These are phyloP conservation scores for Spinus olivaceus DNA, from an alignment of 2,797 vertebrate species.

Conservation along the genomic window DNA sequence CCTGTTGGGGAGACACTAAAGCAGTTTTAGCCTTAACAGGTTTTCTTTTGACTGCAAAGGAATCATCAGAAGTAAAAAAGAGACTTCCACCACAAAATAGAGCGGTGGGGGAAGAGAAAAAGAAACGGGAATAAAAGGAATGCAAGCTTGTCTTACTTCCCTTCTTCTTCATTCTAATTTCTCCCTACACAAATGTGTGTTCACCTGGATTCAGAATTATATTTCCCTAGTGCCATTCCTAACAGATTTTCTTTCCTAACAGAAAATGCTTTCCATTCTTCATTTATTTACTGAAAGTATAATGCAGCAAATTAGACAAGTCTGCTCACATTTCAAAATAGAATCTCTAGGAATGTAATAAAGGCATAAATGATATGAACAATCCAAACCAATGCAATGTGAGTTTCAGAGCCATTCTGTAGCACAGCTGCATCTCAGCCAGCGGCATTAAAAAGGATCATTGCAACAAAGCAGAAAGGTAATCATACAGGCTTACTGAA, in stretches of 20 bases:
- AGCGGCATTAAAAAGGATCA: not conserved
- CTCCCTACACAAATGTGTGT: rapidly evolving
- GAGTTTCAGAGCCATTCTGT: not conserved
- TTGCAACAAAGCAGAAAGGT: not conserved
- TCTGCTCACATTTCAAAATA: not conserved
- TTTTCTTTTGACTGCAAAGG: too few species aligned
- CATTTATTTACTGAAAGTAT: not conserved
- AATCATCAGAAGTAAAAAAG: too few species aligned
- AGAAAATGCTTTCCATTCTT: not conserved
- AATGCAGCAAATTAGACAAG: not conserved
- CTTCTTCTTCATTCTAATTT: not conserved
- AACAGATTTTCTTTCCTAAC: not conserved
- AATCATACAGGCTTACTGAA: not conserved
- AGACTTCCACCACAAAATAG: not conserved
- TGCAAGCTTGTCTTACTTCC: not conserved
- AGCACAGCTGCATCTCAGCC: not conserved
- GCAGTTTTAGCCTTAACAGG: too few species aligned
- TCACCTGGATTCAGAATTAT: not conserved
- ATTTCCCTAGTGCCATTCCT: not conserved
- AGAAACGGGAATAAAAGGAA: not conserved
- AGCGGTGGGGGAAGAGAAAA: rapidly evolving
- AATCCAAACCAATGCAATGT: not conserved
- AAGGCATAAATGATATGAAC: not conserved
- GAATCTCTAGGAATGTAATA: not conserved
- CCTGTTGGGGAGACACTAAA: too few species aligned